Percentiles rank a stretch among this genome's conserved stretches.
phyloP scores from a whole-genome alignment of 2,888 invertebrate genomes.

The Pyrrhia umbra region DNA sequence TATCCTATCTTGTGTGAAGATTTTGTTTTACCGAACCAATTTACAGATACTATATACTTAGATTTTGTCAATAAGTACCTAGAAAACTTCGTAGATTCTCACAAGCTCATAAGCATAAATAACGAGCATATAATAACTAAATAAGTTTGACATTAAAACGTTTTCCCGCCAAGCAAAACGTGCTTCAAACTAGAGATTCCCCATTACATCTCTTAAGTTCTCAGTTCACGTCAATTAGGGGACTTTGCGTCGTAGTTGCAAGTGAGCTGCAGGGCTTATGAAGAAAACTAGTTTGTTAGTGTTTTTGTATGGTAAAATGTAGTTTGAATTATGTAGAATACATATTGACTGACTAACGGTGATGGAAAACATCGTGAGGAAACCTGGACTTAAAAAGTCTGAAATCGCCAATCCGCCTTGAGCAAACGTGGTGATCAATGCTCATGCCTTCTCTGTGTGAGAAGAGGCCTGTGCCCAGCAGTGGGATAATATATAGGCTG shows the following conservation, averaged over 20 bases:
- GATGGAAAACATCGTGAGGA: too few relatives aligned
- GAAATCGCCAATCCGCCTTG: too few relatives aligned
- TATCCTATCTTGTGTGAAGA: neutral
- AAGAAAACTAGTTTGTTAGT: neutral
- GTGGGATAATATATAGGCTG: too few relatives aligned
- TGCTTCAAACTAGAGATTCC: slow-evolving; percentile 19
- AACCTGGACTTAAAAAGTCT: too few relatives aligned
- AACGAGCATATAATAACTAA: slow-evolving; percentile 5
- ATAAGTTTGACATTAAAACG: slow-evolving; percentile 3
- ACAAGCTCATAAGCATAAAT: neutral
- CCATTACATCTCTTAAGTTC: slow-evolving; percentile 16
- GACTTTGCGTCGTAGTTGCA: neutral
- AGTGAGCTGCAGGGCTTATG: neutral
- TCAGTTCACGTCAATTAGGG: slow-evolving; percentile 23
- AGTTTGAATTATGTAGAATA: neutral
- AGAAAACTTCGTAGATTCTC: neutral
- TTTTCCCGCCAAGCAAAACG: slow-evolving; percentile 17
- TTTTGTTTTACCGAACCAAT: too few relatives aligned
- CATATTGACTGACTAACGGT: too few relatives aligned
- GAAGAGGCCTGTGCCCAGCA: too few relatives aligned
- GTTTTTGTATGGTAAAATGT: neutral
- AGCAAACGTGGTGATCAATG: too few relatives aligned
- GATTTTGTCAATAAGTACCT: neutral
- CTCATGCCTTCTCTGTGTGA: too few relatives aligned
- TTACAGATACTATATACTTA: neutral